phyloP scores from a whole-genome alignment of 1,140 invertebrate genomes.

The Cydia fagiglandana region DNA sequence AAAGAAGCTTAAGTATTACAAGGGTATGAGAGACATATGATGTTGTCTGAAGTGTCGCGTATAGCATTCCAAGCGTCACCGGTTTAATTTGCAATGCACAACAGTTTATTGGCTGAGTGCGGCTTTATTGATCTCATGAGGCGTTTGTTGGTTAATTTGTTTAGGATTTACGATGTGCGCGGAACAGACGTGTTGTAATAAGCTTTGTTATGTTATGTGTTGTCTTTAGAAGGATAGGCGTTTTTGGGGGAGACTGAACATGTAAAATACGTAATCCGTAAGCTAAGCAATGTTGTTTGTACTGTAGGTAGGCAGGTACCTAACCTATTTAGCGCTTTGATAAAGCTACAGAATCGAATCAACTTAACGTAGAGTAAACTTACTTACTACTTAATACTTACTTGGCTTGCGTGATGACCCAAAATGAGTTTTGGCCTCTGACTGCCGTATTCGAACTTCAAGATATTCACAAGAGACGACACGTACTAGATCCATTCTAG shows the following conservation, averaged over 20 bases:
- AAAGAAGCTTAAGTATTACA: neutral
- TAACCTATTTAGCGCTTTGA: too few species aligned
- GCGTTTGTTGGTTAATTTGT: constrained; percentile 22
- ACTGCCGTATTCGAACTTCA: too few species aligned
- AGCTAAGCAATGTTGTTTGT: too few species aligned
- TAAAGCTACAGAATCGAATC: too few species aligned
- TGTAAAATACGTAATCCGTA: too few species aligned
- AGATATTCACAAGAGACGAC: too few species aligned
- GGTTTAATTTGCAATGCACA: constrained; percentile 28
- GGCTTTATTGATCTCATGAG: constrained; percentile 28
- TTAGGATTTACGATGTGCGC: constrained; percentile 5
- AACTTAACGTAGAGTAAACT: too few species aligned
- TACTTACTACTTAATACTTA: too few species aligned
- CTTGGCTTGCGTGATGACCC: too few species aligned
- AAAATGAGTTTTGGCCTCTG: too few species aligned
- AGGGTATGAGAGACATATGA: neutral
- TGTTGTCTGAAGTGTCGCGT: neutral
- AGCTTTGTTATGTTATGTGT: constrained; percentile 10
- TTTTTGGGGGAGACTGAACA: neutral
- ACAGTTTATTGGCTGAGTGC: constrained; percentile 29
- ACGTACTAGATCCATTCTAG: too few species aligned
- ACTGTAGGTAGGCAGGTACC: too few species aligned
- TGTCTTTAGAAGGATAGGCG: neutral
- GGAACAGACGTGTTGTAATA: neutral
- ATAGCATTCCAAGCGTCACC: neutral